These are phyloP conservation scores for Heteronetta atricapilla DNA, from an alignment of 2,113 vertebrate species.

Conservation along the genomic window DNA sequence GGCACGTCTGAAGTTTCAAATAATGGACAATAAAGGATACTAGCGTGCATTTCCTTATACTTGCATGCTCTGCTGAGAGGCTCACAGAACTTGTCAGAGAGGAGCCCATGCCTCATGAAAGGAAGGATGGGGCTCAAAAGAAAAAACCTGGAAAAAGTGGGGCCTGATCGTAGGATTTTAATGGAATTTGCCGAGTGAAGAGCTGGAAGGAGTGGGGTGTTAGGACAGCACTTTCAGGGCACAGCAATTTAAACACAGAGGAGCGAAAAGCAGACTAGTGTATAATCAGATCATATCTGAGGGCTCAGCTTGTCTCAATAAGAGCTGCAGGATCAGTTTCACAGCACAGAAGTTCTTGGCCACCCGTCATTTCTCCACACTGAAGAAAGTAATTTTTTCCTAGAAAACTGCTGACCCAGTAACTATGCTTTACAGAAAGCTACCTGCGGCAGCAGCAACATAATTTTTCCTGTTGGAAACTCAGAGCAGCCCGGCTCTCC, in stretches of 20 bases:
- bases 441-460: neutral
- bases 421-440: neutral
- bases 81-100: neutral
- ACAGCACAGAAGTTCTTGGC: neutral
- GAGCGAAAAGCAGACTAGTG: neutral
- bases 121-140: neutral
- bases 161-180: neutral
- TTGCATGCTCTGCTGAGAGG: neutral
- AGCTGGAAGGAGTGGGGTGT: neutral
- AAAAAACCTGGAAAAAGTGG: neutral
- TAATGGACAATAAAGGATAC: neutral
- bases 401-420: conserved; percentile 27
- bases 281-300: neutral
- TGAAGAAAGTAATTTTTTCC: conserved; percentile 36
- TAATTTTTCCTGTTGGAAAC: neutral
- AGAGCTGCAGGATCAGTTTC: conserved; percentile 29
- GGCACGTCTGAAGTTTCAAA: neutral
- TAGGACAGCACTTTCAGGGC: neutral
- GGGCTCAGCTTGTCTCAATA: neutral
- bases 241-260: neutral
- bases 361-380: neutral
- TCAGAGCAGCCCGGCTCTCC: neutral
- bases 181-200: neutral
- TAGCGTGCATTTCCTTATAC: neutral
- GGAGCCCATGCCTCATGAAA: rapidly evolving